Evolutionary conservation across 2,797 vertebrate genomes (phyloP).

Genomic region (Centropyge bicolor): DNA sequence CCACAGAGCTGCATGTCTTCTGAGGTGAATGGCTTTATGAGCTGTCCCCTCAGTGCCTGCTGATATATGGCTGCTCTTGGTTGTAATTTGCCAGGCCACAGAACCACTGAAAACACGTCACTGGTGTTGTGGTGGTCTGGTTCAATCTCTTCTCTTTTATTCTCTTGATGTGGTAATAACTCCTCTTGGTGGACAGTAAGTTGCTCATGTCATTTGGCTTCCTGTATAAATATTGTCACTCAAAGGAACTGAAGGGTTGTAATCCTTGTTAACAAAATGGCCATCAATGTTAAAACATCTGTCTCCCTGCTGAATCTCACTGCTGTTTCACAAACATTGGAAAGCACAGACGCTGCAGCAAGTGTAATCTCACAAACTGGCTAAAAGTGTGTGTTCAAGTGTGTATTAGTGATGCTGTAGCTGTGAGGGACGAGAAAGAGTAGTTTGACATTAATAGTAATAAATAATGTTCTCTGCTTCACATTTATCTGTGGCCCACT

Average conservation of each 20-base stretch:
- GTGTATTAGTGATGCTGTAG: background rate
- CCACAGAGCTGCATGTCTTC: conserved; percentile 69
- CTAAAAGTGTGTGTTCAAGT: background rate
- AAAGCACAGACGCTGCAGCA: background rate
- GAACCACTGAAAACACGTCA: conserved; percentile 50
- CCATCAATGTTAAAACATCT: conserved; percentile 42
- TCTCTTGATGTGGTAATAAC: background rate
- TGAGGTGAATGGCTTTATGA: conserved; percentile 73
- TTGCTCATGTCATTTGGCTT: conserved; percentile 37
- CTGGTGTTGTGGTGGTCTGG: background rate
- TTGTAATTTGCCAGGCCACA: conserved; percentile 50
- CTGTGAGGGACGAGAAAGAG: background rate
- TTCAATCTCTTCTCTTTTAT: background rate
- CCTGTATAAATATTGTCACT: conserved; percentile 45
- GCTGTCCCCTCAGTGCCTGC: conserved; percentile 39
- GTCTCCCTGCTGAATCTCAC: conserved; percentile 16
- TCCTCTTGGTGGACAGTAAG: conserved; percentile 21
- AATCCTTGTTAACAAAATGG: conserved; percentile 52
- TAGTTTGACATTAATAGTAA: background rate
- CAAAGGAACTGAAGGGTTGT: conserved; percentile 40
- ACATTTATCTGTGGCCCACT: conserved; percentile 5
- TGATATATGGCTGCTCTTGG: conserved; percentile 36
- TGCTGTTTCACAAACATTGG: conserved; percentile 13
- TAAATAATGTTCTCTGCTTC: background rate
- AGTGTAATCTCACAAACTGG: conserved; percentile 17